These are phyloP conservation scores for Diaperis boleti DNA, from an alignment of 2,888 invertebrate species.

Conservation along the genomic window DNA sequence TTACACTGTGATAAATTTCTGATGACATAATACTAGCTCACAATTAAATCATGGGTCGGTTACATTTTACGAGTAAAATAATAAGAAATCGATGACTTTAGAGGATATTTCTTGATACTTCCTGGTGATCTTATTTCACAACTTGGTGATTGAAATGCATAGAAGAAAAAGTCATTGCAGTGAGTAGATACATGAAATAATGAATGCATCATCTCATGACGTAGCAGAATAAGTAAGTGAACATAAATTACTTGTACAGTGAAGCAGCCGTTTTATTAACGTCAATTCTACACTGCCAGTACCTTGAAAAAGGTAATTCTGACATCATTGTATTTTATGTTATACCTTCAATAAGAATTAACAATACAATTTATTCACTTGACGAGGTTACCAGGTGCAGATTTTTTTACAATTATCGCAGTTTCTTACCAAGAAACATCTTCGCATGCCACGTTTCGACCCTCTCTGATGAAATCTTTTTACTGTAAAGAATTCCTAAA, in stretches of 20 bases:
- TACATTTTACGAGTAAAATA: background rate
- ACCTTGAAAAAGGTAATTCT: conserved; percentile 6
- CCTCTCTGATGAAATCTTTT: too few relatives aligned
- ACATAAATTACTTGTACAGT: conserved; percentile 1
- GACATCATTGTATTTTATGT: conserved; percentile 13
- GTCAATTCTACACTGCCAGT: conserved; percentile 1
- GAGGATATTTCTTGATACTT: conserved; percentile 2
- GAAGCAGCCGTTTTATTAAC: conserved; percentile 1
- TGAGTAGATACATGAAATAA: conserved; percentile 1
- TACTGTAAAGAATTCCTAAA: too few relatives aligned
- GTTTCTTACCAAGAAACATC: too few relatives aligned
- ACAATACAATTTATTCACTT: background rate
- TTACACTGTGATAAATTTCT: conserved; percentile 6
- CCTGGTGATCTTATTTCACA: conserved; percentile 1
- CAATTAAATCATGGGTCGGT: conserved; percentile 6
- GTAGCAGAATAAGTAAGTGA: background rate
- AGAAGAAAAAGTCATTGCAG: background rate
- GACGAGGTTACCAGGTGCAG: conserved; percentile 9
- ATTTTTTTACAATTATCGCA: background rate
- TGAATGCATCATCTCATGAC: background rate
- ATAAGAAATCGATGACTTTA: conserved; percentile 15
- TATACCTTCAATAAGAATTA: background rate
- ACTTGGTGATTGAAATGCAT: background rate
- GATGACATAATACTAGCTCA: background rate
- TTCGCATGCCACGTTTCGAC: too few relatives aligned